Percentiles rank a stretch among this genome's conserved stretches.
Conservation (phyloP, 30 jellyfish, hydroid and myxozoan species). For the Cassiopea andromeda region DNA sequence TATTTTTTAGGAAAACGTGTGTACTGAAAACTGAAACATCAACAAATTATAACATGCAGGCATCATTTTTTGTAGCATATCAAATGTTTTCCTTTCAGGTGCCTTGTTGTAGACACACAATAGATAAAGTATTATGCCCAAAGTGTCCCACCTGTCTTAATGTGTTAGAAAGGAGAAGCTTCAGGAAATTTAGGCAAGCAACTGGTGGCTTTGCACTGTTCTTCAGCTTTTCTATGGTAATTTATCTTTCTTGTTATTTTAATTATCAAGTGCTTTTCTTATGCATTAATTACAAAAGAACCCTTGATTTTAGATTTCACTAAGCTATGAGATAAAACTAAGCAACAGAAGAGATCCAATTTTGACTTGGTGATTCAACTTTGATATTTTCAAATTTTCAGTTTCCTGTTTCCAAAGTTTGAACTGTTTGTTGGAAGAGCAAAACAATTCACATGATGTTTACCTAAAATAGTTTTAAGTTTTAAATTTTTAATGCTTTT, state of each 20-base stretch:
- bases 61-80: background rate
- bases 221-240: conserved; percentile 91
- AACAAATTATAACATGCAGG: background rate
- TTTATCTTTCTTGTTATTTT: conserved; percentile 1
- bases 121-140: conserved; percentile 20
- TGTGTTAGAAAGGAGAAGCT: conserved; percentile 68
- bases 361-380: too few species aligned
- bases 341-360: too few species aligned
- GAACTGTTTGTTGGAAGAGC: too few species aligned
- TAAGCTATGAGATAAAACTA: too few species aligned
- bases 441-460: too few species aligned
- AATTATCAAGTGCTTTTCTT: too few species aligned
- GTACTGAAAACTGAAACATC: background rate
- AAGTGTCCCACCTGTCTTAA: conserved; percentile 68
- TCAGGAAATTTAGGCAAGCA: conserved; percentile 77
- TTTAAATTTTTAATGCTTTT: background rate
- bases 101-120: conserved; percentile 40
- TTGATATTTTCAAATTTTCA: too few species aligned
- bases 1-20: too few species aligned
- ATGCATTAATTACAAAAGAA: too few species aligned
- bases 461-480: background rate
- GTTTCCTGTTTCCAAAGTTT: too few species aligned
- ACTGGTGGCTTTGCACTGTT: conserved; percentile 94
- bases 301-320: too few species aligned
- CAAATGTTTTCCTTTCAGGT: conserved; percentile 36